A percentile compares a stretch with the other conserved stretches of the same genome.
phyloP scores from a whole-genome alignment of 2,113 vertebrate genomes.

The Stomatorhinus ivindoensis region DNA sequence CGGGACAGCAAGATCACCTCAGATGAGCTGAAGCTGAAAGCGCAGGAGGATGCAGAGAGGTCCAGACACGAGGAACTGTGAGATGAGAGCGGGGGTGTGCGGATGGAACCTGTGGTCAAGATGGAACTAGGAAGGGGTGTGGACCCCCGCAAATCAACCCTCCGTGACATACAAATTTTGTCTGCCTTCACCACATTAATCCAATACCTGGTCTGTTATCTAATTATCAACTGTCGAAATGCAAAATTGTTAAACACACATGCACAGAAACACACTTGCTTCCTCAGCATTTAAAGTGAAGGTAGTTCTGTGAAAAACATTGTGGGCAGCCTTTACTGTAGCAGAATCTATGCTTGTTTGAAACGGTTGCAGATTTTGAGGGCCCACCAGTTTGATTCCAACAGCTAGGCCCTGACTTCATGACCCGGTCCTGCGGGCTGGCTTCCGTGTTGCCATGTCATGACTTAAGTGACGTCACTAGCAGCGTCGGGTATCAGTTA shows the following conservation, averaged over 20 bases:
- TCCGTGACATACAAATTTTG: background rate
- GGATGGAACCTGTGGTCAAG: background rate
- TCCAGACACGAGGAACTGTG: conserved; percentile 79
- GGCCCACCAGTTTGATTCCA: background rate
- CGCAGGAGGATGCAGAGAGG: conserved; percentile 76
- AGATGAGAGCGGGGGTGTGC: background rate
- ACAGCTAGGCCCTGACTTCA: background rate
- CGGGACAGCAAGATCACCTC: conserved; percentile 74
- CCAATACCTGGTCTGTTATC: background rate
- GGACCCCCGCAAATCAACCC: background rate
- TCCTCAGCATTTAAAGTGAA: background rate
- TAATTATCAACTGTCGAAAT: background rate
- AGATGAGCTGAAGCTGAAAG: conserved; percentile 85
- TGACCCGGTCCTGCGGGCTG: background rate
- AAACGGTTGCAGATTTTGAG: background rate
- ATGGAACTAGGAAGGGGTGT: background rate
- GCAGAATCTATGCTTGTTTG: background rate
- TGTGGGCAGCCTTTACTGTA: background rate
- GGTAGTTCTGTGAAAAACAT: background rate
- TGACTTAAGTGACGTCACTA: background rate
- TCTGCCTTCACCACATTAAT: background rate
- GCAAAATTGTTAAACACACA: background rate
- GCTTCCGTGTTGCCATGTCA: background rate
- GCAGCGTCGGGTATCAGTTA: background rate
- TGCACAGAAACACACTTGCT: background rate